A percentile compares a stretch with the other conserved stretches of the same genome.
These are phyloP conservation scores for Exephanes ischioxanthus DNA, from an alignment of 2,888 invertebrate genomes.

Conservation along the genomic window DNA sequence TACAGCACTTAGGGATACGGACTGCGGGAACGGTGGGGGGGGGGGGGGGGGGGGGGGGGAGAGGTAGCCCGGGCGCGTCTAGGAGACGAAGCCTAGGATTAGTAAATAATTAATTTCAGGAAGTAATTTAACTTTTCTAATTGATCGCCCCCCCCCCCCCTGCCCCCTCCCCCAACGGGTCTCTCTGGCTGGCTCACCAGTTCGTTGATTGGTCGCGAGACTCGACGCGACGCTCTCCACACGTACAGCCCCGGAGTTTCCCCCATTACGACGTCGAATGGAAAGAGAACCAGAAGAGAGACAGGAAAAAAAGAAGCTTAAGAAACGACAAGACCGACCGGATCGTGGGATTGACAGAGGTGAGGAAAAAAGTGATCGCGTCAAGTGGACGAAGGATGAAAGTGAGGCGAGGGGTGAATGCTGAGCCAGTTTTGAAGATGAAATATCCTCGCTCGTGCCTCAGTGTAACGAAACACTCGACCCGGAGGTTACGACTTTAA, in stretches of 20 bases:
- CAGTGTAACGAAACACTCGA: neutral
- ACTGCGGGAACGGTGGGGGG: neutral
- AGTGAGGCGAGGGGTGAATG: slow-evolving; percentile 31
- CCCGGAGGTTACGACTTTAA: slow-evolving; percentile 7
- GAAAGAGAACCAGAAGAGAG: neutral
- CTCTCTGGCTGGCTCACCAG: slow-evolving; percentile 27
- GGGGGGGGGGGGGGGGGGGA: neutral
- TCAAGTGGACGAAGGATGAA: slow-evolving; percentile 33
- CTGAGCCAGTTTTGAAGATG: slow-evolving; percentile 68
- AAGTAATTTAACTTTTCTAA: slow-evolving; percentile 82
- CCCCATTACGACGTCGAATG: slow-evolving; percentile 18
- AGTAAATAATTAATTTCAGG: slow-evolving; percentile 79
- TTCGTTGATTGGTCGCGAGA: slow-evolving; percentile 53
- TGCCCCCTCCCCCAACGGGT: slow-evolving; percentile 53
- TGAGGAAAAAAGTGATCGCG: slow-evolving; percentile 8
- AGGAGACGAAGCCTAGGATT: slow-evolving; percentile 68
- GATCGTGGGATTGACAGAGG: slow-evolving; percentile 20
- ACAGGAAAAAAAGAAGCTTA: neutral
- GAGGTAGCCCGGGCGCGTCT: neutral
- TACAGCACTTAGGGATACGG: neutral
- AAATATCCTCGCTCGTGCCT: slow-evolving; percentile 67
- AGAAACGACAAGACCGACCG: neutral
- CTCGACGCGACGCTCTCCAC: slow-evolving; percentile 27
- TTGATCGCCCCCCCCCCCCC: slow-evolving; percentile 74
- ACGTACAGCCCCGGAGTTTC: neutral